These are phyloP conservation scores for Ryuthela nishihirai DNA, from an alignment of 2,888 invertebrate species.

Conservation along the genomic window DNA sequence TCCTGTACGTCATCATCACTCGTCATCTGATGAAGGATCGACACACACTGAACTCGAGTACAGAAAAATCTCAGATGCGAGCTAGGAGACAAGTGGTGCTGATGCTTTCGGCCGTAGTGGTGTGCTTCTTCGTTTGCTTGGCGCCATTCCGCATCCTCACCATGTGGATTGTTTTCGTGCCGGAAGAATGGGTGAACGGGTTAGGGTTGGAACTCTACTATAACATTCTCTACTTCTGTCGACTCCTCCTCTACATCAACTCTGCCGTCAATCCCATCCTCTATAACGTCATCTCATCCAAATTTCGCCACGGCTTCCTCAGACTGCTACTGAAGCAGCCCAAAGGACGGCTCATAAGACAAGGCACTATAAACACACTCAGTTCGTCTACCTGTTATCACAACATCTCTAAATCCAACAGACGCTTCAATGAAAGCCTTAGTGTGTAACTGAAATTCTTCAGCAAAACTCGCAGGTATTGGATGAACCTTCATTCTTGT, in stretches of 20 bases:
- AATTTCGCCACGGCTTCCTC: conserved; percentile 67
- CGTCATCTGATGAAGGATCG: conserved; percentile 64
- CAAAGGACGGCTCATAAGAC: neutral
- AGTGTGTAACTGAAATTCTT: no score
- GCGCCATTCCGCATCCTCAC: conserved; percentile 83
- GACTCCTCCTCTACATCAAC: conserved; percentile 83
- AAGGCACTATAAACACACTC: neutral
- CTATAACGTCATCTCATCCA: conserved; percentile 87
- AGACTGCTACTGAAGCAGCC: conserved; percentile 42
- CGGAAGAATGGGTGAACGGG: conserved; percentile 61
- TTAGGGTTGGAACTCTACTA: conserved; percentile 77
- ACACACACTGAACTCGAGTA: neutral
- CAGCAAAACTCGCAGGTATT: no score
- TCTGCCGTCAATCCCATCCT: conserved; percentile 87
- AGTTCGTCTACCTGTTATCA: no score
- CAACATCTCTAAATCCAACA: no score
- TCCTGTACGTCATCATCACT: conserved; percentile 79
- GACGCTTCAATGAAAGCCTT: no score
- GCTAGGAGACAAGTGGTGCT: conserved; percentile 78
- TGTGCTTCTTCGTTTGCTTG: conserved; percentile 84
- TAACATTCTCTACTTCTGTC: conserved; percentile 74
- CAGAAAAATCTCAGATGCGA: neutral
- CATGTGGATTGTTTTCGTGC: conserved; percentile 77
- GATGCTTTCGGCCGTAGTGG: conserved; percentile 82
- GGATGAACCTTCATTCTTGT: no score